These are phyloP conservation scores for Subacronicta megacephala DNA, from an alignment of 2,888 invertebrate species.

Conservation along the genomic window DNA sequence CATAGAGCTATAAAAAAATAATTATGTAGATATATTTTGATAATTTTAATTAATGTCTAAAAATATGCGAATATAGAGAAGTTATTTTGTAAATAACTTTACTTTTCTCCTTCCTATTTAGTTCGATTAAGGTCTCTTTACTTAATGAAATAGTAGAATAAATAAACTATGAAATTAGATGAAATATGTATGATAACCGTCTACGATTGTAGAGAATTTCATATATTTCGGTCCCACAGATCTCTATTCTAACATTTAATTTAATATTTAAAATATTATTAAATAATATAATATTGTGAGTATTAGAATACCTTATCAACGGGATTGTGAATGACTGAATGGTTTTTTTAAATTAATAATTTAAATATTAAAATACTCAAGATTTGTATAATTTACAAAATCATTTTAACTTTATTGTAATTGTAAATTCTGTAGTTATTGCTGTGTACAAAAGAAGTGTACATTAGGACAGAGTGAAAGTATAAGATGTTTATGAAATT, in stretches of 20 bases:
- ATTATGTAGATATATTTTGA: constrained; percentile 44
- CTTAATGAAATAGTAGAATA: neutral
- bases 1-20: constrained; percentile 21
- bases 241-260: constrained; percentile 42
- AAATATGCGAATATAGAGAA: constrained; percentile 30
- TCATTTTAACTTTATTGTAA: constrained; percentile 52
- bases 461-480: constrained; percentile 61
- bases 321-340: constrained; percentile 43
- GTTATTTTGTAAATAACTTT: constrained; percentile 56
- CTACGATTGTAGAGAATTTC: constrained; percentile 15
- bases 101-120: constrained; percentile 16
- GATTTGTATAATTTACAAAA: constrained; percentile 53
- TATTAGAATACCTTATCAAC: constrained; percentile 24
- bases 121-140: neutral
- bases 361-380: constrained; percentile 53
- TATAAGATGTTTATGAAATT: constrained; percentile 60
- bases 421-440: constrained; percentile 58
- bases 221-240: constrained; percentile 33
- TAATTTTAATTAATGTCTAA: constrained; percentile 38
- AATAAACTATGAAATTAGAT: too few relatives aligned
- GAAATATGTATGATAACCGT: neutral
- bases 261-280: too few relatives aligned
- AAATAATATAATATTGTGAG: constrained; percentile 18
- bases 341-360: constrained; percentile 38
- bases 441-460: constrained; percentile 67